Evolutionary conservation across 2,113 vertebrate genomes (phyloP), one percentile per base, ranked within the genome.

Genomic region (Scolopax mira): DNA sequence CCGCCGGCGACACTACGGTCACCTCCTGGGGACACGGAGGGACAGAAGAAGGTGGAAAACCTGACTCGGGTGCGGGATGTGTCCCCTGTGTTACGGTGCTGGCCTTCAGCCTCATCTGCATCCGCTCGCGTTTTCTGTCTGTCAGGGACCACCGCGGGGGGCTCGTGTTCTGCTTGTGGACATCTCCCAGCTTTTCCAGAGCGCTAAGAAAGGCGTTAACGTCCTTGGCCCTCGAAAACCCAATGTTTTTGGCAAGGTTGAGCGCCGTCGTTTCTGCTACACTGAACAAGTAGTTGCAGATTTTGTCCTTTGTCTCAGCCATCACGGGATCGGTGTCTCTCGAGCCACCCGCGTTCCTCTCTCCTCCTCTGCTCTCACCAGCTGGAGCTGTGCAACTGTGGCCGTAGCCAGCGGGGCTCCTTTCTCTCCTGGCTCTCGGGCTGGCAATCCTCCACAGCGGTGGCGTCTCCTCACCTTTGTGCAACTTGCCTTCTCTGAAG

Each of bases 121-220:
- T 99, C 93, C 98, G 97, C 89, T 99, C 98, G 0, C 98, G 98
- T n/a, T 98, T 99, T 82, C 97, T 98, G 18, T 94, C 77, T 0
- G 98, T 99, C 73, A 99, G 97, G 19, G 98, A 96, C 99, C 99
- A 99, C 3, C 95, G 96, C 1, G 97, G 97, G 8, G 98, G 98
- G 25, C 11, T 98, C 0, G 96, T 60, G 0, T 93, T 88, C 62
- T 98, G 97, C 57, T 94, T 98, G 82, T 71, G 87, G 6, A 99
- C 98, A 2, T 99, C 99, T 1, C 99, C 99, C 89, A 99, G 98
- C 91, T 98, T 98, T 66, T 99, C 99, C 97, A 99, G 66, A 25
- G 96, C 92, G 0, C 97, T 97, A 2, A 99, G 98, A 18, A 98
- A 98, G 3, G 98, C 69, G 1, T 98, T 99, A 25, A 99, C 97